Conservation (phyloP, 2,113 vertebrate species). For the Garra rufa region DNA sequence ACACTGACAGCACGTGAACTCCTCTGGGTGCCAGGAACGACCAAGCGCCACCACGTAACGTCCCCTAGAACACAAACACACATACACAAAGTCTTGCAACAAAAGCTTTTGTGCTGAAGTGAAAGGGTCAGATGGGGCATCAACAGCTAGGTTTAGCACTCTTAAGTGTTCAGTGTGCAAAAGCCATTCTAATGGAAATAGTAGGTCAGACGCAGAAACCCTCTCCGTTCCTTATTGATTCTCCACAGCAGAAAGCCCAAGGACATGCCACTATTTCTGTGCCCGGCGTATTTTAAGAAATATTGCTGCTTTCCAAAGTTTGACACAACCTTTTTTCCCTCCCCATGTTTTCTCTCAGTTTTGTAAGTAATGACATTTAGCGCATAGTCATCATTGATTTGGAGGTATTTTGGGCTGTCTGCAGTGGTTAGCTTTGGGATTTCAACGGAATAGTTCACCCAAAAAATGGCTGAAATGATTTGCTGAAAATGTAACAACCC, state of each 20-base stretch:
- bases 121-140: constrained; percentile 36
- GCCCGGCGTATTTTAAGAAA: not conserved
- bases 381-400: constrained; percentile 21
- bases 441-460: not conserved
- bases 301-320: constrained; percentile 36
- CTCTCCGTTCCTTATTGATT: constrained; percentile 32
- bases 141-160: constrained; percentile 39
- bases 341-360: constrained; percentile 12
- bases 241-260: constrained; percentile 21
- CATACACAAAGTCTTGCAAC: constrained; percentile 32
- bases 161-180: constrained; percentile 27
- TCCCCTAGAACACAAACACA: constrained; percentile 77
- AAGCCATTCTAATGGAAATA: constrained; percentile 49
- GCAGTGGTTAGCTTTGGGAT: not conserved
- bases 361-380: constrained; percentile 47
- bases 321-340: constrained; percentile 44
- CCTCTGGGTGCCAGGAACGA: constrained; percentile 95
- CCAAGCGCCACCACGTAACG: constrained; percentile 95
- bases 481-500: not conserved
- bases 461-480: not conserved
- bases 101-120: constrained; percentile 38
- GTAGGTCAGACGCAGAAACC: constrained; percentile 28
- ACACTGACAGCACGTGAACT: constrained; percentile 95
- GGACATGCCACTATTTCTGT: constrained; percentile 18
- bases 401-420: not conserved